These are phyloP conservation scores for Nylanderia fulva DNA, from an alignment of 1,140 invertebrate species.

Conservation along the genomic window DNA sequence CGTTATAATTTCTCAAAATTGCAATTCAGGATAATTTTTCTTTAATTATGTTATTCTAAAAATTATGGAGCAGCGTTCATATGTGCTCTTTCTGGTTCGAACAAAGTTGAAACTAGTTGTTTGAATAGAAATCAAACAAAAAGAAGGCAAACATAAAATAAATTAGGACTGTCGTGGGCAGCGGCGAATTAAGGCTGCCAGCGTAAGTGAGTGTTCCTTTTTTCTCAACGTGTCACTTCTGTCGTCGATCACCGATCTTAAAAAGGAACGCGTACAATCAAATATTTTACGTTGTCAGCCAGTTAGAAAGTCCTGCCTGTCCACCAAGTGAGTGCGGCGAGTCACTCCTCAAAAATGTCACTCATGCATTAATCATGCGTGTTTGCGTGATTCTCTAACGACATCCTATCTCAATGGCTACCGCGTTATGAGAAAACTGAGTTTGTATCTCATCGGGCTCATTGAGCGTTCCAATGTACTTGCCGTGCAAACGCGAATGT, in stretches of 20 bases:
- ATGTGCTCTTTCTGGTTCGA: not conserved
- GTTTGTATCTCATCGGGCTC: constrained; percentile 36
- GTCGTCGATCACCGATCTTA: constrained; percentile 77
- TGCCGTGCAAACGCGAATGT: constrained; percentile 34
- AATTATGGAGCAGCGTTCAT: not conserved
- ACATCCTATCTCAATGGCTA: constrained; percentile 64
- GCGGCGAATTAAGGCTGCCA: constrained; percentile 31
- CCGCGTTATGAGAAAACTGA: constrained; percentile 48
- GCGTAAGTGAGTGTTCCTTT: constrained; percentile 19
- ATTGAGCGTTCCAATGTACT: constrained; percentile 46
- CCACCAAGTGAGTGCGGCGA: constrained; percentile 11
- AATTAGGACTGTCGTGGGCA: constrained; percentile 52
- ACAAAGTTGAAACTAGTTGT: not conserved
- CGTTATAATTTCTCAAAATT: not conserved
- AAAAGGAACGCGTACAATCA: constrained; percentile 77
- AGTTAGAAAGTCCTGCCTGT: constrained; percentile 78
- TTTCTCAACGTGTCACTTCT: constrained; percentile 58
- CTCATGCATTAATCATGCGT: constrained; percentile 81
- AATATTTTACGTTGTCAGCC: constrained; percentile 76
- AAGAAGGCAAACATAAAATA: constrained; percentile 48
- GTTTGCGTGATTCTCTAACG: constrained; percentile 68
- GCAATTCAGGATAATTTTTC: not conserved
- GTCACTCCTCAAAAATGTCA: constrained; percentile 75
- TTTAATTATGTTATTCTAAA: not conserved
- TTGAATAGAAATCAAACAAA: not conserved